Conservation (phyloP, 2,797 vertebrate genomes). For the Macroramphosus scolopax region DNA sequence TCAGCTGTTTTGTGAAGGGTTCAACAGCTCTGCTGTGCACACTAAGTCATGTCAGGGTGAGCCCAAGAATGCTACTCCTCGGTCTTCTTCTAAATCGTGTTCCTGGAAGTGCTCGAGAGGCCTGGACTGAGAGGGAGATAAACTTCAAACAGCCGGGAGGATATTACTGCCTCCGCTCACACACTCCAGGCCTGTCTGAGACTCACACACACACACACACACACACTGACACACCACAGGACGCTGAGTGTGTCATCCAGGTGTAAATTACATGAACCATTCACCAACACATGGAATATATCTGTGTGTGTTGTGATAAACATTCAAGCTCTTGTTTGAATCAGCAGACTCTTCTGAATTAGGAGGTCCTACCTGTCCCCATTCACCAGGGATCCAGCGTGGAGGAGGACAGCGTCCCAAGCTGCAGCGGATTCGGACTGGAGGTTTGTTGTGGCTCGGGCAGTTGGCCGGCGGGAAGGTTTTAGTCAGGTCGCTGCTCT, state of each 20-base stretch:
- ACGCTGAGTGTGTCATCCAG: conserved; percentile 74
- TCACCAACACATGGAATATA: conserved; percentile 47
- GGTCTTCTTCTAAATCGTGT: conserved; percentile 57
- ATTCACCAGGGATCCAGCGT: conserved; percentile 95
- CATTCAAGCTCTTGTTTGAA: conserved; percentile 23
- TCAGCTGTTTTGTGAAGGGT: conserved; percentile 60
- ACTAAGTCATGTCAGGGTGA: conserved; percentile 51
- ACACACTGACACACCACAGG: conserved; percentile 37
- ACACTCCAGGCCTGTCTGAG: conserved; percentile 51
- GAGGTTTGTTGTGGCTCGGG: conserved; percentile 88
- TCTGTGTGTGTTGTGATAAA: conserved; percentile 25
- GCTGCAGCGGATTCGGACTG: conserved; percentile 91
- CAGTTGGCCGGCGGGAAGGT: conserved; percentile 89
- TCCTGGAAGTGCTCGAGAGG: conserved; percentile 69
- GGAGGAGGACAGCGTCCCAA: conserved; percentile 93
- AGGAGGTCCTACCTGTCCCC: conserved; percentile 88
- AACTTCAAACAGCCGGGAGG: conserved; percentile 70
- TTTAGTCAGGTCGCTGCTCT: conserved; percentile 94
- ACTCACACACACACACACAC: conserved; percentile 24
- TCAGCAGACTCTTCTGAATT: neutral
- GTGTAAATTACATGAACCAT: conserved; percentile 65
- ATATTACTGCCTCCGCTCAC: conserved; percentile 61
- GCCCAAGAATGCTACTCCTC: conserved; percentile 52
- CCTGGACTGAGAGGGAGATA: conserved; percentile 63
- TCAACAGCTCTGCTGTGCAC: conserved; percentile 34